phyloP scores from a whole-genome alignment of 2,888 invertebrate genomes.

The Andrena fulva region DNA sequence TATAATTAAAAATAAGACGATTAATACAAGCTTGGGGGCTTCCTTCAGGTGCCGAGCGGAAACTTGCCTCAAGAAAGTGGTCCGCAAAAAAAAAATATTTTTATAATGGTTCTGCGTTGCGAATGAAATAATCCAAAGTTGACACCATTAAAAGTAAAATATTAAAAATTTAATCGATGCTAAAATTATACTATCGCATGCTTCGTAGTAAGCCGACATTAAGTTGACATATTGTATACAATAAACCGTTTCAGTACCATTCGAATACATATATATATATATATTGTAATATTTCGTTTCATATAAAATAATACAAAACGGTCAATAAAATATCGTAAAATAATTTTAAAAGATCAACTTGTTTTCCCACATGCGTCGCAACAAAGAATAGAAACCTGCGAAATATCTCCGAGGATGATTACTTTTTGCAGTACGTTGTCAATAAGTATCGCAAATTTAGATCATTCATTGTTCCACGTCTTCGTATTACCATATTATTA shows the following conservation, averaged over 20 bases:
- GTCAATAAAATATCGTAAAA: constrained; percentile 51
- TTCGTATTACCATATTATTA: constrained; percentile 57
- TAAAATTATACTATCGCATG: constrained; percentile 42
- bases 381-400: constrained; percentile 60
- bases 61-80: constrained; percentile 12
- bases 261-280: constrained; percentile 49
- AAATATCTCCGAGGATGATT: constrained; percentile 59
- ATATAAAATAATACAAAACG: constrained; percentile 53
- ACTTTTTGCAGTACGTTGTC: constrained; percentile 55
- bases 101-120: constrained; percentile 13
- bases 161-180: constrained; percentile 29
- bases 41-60: constrained; percentile 8
- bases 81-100: constrained; percentile 19
- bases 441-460: constrained; percentile 64
- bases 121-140: constrained; percentile 24
- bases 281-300: constrained; percentile 39
- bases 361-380: constrained; percentile 35
- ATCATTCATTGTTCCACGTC: constrained; percentile 38
- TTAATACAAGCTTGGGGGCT: constrained; percentile 33
- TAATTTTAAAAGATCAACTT: constrained; percentile 41
- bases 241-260: constrained; percentile 50
- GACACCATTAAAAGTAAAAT: constrained; percentile 34
- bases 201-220: constrained; percentile 32
- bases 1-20: constrained; percentile 29
- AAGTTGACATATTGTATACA: constrained; percentile 46